These are phyloP conservation scores for Montipora capitata DNA, from an alignment of 92 coral and sea anemone genomes.

Conservation along the genomic window DNA sequence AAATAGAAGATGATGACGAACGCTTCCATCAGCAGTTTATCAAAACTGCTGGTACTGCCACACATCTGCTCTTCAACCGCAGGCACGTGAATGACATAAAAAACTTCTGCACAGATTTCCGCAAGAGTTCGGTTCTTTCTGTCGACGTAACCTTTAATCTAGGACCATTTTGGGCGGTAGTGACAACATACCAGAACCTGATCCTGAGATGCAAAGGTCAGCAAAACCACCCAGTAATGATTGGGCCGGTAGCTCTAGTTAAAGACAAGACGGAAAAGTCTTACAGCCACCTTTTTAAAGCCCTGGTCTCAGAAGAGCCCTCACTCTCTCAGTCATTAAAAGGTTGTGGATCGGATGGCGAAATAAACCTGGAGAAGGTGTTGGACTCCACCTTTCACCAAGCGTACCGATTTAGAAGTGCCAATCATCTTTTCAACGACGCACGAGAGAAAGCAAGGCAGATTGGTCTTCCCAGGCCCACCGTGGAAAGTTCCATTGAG, in stretches of 20 bases:
- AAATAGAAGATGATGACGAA: constrained; percentile 42
- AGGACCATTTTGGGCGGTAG: constrained; percentile 51
- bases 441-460: constrained; percentile 27
- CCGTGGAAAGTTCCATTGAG: constrained; percentile 35
- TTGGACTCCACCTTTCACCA: constrained; percentile 60
- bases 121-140: constrained; percentile 39
- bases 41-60: constrained; percentile 53
- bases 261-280: constrained; percentile 46
- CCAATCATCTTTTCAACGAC: constrained; percentile 44
- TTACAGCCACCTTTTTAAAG: constrained; percentile 41
- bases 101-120: constrained; percentile 46
- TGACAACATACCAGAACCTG: constrained; percentile 57
- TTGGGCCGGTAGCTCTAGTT: constrained; percentile 44
- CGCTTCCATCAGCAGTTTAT: constrained; percentile 61
- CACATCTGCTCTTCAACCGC: constrained; percentile 46
- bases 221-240: constrained; percentile 51
- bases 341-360: constrained; percentile 38
- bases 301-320: constrained; percentile 35
- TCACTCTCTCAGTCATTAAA: constrained; percentile 23
- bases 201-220: constrained; percentile 33
- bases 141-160: constrained; percentile 57
- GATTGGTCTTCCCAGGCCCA: constrained; percentile 34
- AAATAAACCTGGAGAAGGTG: constrained; percentile 30
- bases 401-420: constrained; percentile 47
- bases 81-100: constrained; percentile 52